These are phyloP conservation scores for Linurgus olivaceus DNA, from an alignment of 2,797 vertebrate genomes.

Conservation along the genomic window DNA sequence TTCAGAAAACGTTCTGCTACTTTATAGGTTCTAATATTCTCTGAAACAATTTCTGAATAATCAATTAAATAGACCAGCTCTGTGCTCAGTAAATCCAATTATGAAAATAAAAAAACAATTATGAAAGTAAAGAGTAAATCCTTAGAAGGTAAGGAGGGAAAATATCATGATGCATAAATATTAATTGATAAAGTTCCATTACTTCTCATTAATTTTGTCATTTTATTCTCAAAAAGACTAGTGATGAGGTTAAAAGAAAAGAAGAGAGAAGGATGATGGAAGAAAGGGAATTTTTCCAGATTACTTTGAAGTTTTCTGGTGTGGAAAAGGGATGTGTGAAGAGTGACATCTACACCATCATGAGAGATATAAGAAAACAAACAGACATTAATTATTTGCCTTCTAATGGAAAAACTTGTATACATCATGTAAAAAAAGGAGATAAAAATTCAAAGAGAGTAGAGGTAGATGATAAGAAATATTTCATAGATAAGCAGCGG, in stretches of 20 bases:
- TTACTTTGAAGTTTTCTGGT: not conserved
- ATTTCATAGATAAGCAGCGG: not conserved
- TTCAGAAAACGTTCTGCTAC: not conserved
- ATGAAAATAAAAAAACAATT: not conserved
- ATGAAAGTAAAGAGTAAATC: not conserved
- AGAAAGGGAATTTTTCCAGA: not conserved
- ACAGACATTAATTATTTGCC: not conserved
- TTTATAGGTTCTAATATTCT: not conserved
- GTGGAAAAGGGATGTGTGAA: not conserved
- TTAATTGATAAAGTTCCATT: not conserved
- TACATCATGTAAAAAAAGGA: not conserved
- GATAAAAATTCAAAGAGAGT: not conserved
- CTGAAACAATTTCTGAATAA: not conserved
- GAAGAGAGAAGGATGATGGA: accelerated
- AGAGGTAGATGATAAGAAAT: not conserved
- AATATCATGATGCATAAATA: not conserved
- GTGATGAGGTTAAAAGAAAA: not conserved
- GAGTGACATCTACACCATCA: not conserved
- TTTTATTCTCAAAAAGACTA: not conserved
- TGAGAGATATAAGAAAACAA: not conserved
- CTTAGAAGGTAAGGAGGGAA: accelerated
- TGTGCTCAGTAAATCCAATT: not conserved
- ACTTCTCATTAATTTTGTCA: not conserved
- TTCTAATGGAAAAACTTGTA: not conserved
- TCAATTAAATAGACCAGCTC: not conserved